Conservation (phyloP, 2,113 vertebrate genomes). For the Epinephelus fuscoguttatus region DNA sequence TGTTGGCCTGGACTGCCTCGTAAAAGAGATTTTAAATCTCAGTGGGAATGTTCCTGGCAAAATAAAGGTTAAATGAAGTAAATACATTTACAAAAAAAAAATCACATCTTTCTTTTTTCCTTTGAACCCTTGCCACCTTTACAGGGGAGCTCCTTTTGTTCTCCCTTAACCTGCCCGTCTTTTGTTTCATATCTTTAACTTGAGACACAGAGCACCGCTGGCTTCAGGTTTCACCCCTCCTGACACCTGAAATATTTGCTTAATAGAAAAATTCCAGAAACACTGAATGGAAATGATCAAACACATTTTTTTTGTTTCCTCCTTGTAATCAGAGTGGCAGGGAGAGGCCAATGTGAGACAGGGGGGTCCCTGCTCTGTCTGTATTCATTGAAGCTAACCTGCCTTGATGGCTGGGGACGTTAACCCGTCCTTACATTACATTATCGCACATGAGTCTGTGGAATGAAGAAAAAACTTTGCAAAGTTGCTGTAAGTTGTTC, state of each 20-base stretch:
- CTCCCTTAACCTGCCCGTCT: neutral
- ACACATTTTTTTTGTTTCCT: slow-evolving; percentile 1
- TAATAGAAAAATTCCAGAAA: slow-evolving; percentile 54
- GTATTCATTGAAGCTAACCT: slow-evolving; percentile 22
- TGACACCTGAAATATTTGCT: slow-evolving; percentile 47
- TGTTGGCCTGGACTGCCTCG: no score
- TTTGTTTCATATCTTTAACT: slow-evolving; percentile 17
- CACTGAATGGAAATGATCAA: slow-evolving; percentile 39
- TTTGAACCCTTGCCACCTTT: slow-evolving; percentile 3
- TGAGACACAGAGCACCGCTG: slow-evolving; percentile 30
- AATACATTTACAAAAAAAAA: no score
- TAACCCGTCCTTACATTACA: slow-evolving; percentile 10
- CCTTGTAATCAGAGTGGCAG: slow-evolving; percentile 35
- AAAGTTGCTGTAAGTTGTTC: slow-evolving; percentile 50
- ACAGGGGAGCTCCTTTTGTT: slow-evolving; percentile 1
- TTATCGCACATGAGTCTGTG: neutral
- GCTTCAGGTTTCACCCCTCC: slow-evolving; percentile 27
- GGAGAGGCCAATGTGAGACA: slow-evolving; percentile 9
- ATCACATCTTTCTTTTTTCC: slow-evolving; percentile 16
- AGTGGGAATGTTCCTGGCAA: no score
- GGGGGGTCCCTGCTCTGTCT: slow-evolving; percentile 14
- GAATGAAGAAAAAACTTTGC: slow-evolving; percentile 41
- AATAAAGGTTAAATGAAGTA: no score
- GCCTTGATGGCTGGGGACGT: slow-evolving; percentile 9
- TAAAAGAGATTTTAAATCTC: no score